Conservation (phyloP, 2,888 invertebrate genomes). For the Adelphocoris suturalis region DNA sequence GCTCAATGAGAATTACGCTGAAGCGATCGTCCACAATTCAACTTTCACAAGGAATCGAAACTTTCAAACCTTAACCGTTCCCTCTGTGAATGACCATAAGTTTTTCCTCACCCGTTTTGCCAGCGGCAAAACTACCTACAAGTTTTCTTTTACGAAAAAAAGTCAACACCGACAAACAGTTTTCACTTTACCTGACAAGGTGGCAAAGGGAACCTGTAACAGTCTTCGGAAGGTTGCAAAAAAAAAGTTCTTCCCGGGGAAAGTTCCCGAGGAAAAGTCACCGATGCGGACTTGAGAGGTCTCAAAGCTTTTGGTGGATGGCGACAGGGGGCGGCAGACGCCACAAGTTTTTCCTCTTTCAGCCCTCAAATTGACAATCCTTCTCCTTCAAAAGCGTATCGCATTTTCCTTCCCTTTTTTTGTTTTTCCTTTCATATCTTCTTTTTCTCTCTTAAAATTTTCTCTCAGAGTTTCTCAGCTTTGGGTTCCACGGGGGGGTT, state of each 20-base stretch:
- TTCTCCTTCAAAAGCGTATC: background rate
- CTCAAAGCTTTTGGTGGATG: background rate
- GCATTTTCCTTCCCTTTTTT: background rate
- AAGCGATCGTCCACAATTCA: too few relatives aligned
- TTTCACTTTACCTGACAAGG: slow-evolving; percentile 30
- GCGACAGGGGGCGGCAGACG: background rate
- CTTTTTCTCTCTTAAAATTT: background rate
- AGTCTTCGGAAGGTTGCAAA: background rate
- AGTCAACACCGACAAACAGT: background rate
- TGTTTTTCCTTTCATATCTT: background rate
- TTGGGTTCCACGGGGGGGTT: background rate
- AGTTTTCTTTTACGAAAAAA: background rate
- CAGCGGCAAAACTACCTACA: background rate
- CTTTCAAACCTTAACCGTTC: background rate
- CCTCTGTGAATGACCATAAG: too few relatives aligned
- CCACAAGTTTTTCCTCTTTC: background rate
- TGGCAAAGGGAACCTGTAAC: background rate
- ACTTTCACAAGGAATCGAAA: background rate
- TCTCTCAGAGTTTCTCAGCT: background rate
- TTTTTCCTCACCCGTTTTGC: background rate
- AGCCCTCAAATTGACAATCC: background rate
- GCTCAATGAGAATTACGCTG: too few relatives aligned
- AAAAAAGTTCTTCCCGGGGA: background rate
- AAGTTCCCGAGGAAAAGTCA: slow-evolving; percentile 17
- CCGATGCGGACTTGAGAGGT: slow-evolving; percentile 12